Evolutionary conservation across 1,140 invertebrate genomes (phyloP), one percentile per base, ranked within the genome.

Genomic region (Sarcophaga bullata): DNA sequence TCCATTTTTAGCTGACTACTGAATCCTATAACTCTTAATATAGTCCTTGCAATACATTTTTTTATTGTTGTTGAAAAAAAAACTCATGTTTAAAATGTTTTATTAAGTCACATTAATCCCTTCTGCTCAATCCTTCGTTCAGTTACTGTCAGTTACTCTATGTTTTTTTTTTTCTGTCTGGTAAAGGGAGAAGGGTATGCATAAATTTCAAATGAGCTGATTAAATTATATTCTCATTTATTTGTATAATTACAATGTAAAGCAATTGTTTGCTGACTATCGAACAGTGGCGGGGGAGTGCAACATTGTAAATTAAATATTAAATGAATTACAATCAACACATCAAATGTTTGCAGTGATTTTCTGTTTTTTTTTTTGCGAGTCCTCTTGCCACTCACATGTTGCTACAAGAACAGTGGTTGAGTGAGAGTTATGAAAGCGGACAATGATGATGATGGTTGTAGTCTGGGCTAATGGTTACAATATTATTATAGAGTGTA

Each of bases 181-280:
- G 62, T n/a, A n/a, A 7, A 76, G 50, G 50, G 19, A 50, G n/a
- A 2, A 4, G 25, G 25, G 25, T 37, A 37, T 37, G 5, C 49
- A 78, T 78, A 78, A 52, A 78, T 78, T 78, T 49, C 48, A 78
- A 78, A 52, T 78, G 75, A 78, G 48, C 50, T 78, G 48, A 78
- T 78, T 78, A 78, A 78, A 78, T 78, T 50, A 78, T 78, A 78
- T 78, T 78, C 48, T 78, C 49, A 78, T 78, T 78, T 78, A 78
- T 78, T 78, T 78, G 75, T 78, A 78, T 78, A 78, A 78, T 78
- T 78, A 78, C 75, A 78, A 68, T n/a, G n/a, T 19, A 25, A 9
- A 68, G n/a, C 62, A 68, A 68, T 68, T 68, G 62, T 25, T 68
- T 15, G n/a, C n/a, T 68, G 17, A 25, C 17, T 68, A 8, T n/a